Evolutionary conservation across 2,113 vertebrate species (phyloP), one percentile per base, ranked within the genome.

Genomic region (Ondatra zibethicus): DNA sequence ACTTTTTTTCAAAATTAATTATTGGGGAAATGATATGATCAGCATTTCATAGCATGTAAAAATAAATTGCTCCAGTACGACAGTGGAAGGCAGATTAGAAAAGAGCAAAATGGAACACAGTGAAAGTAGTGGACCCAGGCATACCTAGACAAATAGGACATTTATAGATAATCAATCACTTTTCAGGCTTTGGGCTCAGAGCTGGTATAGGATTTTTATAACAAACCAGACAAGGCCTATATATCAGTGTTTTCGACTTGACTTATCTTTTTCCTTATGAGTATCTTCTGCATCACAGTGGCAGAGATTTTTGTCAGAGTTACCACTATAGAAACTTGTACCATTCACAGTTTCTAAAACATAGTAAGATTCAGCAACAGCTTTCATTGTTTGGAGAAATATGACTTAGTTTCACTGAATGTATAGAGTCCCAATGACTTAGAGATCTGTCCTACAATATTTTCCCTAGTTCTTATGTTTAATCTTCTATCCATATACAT

Each of bases 1-100:
- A 45, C n/a, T 96, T 78, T 73, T 68, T 61, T 42, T 39, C 12
- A 55, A 52, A 81, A 97, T 94, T 31, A 84, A 10, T 42, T 85
- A 5, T 12, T 92, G 33, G 3, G 13, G 33, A 70, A 9, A 12
- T 31, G 3, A 82, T 55, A 11, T 47, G 29, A 81, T 47, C 39
- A 73, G 19, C 7, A 93, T 78, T 92, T 92, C n/a, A 73, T 5
- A 76, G 45, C 21, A 39, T 9, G 68, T 12, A 86, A 76, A 85
- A 81, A 78, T 68, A 25, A 47, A 88, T 93, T 78, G 27, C 1
- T 63, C 21, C 50, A 23, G 25, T 65, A 27, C 29, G 9, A 70
- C 55, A 61, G 14, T 72, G n/a, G 61, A 86, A 70, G 25, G 45
- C 27, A 80, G 33, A 36, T 84, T 50, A 75, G 45, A n/a, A 84